Base-by-base conservation (phyloP, 2,888 invertebrate genomes). In the Mesorhabditis spiculigera region DNA sequence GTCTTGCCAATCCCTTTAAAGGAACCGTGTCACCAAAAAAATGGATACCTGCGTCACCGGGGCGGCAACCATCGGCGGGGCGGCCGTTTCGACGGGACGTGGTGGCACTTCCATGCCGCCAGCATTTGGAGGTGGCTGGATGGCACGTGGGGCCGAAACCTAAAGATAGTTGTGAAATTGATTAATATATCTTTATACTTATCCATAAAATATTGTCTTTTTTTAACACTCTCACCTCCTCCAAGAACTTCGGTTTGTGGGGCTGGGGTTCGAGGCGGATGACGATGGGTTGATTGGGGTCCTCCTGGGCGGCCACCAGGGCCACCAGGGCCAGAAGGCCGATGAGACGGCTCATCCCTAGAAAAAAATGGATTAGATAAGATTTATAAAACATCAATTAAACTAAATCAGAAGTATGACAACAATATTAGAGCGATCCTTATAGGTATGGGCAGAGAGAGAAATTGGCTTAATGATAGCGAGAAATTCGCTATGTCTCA, bases 121-220 rank as follows among this genome's bases (percentile, higher is more conserved):
- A 63, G 73, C 71, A 62, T 71, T 71, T 10, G 71, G 75, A 42
- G 72, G 70, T 16, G 72, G n/a, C 16, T 73, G 72, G 1, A 81
- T 74, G 43, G 82, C 81, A 42, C 79, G 79, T 62, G 83, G 83
- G 43, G 82, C 79, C 10, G 72, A 76, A 41, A 75, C 78, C 71
- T 74, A n/a, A n/a, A n/a, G n/a, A n/a, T n/a, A n/a, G n/a, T n/a
- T n/a, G n/a, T n/a, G n/a, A n/a, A n/a, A n/a, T n/a, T n/a, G n/a
- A n/a, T n/a, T n/a, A n/a, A n/a, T n/a, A n/a, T n/a, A n/a, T n/a
- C n/a, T n/a, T n/a, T n/a, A n/a, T n/a, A n/a, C n/a, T n/a, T n/a
- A n/a, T n/a, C n/a, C n/a, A n/a, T n/a, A n/a, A n/a, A n/a, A 41
- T 43, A 28, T 16, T 5, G n/a, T 2, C 58, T 50, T 13, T n/a